These are phyloP conservation scores for Takifugu bimaculatus DNA, from an alignment of 2,113 vertebrate genomes.

Conservation along the genomic window DNA sequence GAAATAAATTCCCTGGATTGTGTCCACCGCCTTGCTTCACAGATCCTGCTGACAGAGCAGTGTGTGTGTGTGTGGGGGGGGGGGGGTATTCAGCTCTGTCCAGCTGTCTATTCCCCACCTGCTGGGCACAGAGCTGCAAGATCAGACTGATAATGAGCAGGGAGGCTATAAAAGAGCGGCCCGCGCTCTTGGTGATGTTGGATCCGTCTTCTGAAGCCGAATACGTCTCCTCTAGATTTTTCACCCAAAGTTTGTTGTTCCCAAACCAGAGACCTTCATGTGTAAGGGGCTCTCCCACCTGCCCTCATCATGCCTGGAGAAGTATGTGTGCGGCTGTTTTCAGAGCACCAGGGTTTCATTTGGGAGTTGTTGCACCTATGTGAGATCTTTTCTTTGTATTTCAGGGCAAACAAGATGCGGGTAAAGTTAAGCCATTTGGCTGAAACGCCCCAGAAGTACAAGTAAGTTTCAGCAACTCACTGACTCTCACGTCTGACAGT, in stretches of 20 bases:
- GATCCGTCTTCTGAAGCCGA: not conserved
- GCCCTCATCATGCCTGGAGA: conserved; percentile 72
- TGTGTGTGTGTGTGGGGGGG: no score
- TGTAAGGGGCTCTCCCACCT: conserved; percentile 70
- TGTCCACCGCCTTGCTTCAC: no score
- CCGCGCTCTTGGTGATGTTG: not conserved
- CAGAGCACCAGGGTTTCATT: not conserved
- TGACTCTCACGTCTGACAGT: no score
- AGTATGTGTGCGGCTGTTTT: conserved; percentile 42
- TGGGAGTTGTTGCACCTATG: not conserved
- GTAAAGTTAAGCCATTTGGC: conserved; percentile 68
- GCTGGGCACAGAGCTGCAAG: no score
- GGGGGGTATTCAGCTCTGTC: no score
- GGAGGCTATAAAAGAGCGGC: no score
- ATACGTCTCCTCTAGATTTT: not conserved
- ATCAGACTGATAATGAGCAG: not conserved
- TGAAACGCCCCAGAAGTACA: conserved; percentile 64
- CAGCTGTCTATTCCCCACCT: no score
- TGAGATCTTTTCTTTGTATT: conserved; percentile 30
- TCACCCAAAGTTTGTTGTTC: not conserved
- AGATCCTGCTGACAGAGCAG: no score
- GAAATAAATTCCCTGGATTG: no score
- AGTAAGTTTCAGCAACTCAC: conserved; percentile 31
- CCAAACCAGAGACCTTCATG: conserved; percentile 40
- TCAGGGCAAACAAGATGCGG: conserved; percentile 73